Percentiles rank a stretch among this genome's conserved stretches.
These are phyloP conservation scores for Odontesthes bonariensis DNA, from an alignment of 2,113 vertebrate species.

Conservation along the genomic window DNA sequence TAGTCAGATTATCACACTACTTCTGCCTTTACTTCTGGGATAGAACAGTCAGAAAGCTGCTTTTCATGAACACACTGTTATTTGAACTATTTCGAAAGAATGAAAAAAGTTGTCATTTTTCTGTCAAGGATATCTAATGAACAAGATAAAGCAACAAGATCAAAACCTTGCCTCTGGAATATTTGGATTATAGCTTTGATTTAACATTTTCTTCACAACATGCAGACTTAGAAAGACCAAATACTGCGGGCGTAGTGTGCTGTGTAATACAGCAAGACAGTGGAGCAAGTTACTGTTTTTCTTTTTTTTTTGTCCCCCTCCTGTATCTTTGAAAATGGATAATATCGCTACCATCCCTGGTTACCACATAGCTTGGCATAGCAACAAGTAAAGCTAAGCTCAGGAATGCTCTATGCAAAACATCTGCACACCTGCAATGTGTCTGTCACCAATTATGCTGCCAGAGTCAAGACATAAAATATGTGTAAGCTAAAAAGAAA, in stretches of 20 bases:
- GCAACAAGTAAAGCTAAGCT: slow-evolving; percentile 24
- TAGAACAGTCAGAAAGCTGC: no score
- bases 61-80: no score
- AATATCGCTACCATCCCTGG: slow-evolving; percentile 35
- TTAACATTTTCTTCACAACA: no score
- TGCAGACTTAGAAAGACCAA: slow-evolving; percentile 6
- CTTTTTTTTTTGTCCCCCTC: neutral
- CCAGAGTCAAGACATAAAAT: neutral
- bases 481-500: slow-evolving; percentile 20
- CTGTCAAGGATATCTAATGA: no score
- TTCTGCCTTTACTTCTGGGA: no score
- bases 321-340: neutral
- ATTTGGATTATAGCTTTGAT: no score
- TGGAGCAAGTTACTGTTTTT: neutral
- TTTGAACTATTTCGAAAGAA: no score
- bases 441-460: slow-evolving; percentile 53
- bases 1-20: no score
- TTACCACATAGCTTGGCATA: slow-evolving; percentile 25
- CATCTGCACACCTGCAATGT: slow-evolving; percentile 39
- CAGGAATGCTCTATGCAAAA: slow-evolving; percentile 26
- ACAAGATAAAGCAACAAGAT: no score
- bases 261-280: slow-evolving; percentile 11
- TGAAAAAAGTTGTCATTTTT: no score
- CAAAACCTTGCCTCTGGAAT: no score
- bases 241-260: neutral